These are phyloP conservation scores for Lordiphosa collinella DNA, from an alignment of 1,140 invertebrate species.

Conservation along the genomic window DNA sequence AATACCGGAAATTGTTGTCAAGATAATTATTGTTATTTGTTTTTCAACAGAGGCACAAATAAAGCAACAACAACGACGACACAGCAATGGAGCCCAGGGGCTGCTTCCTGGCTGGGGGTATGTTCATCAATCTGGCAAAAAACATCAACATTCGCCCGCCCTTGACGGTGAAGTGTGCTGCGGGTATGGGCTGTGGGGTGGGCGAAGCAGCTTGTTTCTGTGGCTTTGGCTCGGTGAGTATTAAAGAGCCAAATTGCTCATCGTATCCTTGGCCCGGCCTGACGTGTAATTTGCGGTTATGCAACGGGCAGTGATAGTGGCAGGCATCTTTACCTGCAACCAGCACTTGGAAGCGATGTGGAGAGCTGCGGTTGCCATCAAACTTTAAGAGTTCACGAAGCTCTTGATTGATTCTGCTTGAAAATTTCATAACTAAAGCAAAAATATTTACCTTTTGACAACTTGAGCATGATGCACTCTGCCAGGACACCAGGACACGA, in stretches of 20 bases:
- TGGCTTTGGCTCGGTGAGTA: not conserved
- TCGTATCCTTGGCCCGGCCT: conserved; percentile 28
- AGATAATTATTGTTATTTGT: conserved; percentile 80
- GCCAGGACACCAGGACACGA: conserved; percentile 9
- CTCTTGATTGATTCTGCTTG: conserved; percentile 67
- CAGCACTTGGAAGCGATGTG: not conserved
- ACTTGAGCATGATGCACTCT: conserved; percentile 50
- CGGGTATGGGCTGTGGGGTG: not conserved
- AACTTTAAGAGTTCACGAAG: conserved; percentile 58
- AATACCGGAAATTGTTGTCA: conserved; percentile 79
- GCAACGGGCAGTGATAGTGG: conserved; percentile 48
- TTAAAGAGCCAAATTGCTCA: conserved; percentile 7
- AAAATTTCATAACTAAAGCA: conserved; percentile 68
- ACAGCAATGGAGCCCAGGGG: conserved; percentile 27
- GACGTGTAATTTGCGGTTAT: conserved; percentile 60
- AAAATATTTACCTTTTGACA: conserved; percentile 72
- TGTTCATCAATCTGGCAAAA: conserved; percentile 70
- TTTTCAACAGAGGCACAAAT: conserved; percentile 57
- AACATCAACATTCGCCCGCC: conserved; percentile 58
- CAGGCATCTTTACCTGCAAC: conserved; percentile 8
- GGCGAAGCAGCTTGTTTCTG: not conserved
- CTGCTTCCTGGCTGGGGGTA: conserved; percentile 27
- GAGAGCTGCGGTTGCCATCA: conserved; percentile 40
- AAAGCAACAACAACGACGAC: conserved; percentile 35
- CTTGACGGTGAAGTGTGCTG: conserved; percentile 10